Base-by-base conservation (phyloP, 2,797 vertebrate genomes). In the Pangasius mekongensis region DNA sequence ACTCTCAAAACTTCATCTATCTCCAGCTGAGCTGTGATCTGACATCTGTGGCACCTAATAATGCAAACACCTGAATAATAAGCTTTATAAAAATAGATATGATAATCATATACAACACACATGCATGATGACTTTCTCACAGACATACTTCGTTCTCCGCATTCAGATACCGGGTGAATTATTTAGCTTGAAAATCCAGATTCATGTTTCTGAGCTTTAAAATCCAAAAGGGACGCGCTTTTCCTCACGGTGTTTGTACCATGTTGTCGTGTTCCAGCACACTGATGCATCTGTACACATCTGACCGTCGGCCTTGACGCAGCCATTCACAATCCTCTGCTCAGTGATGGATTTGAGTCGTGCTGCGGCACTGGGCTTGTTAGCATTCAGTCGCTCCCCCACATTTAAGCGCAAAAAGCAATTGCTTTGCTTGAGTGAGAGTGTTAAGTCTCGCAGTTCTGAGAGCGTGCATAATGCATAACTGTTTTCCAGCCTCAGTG, bases 321-420 rank as follows among this genome's bases (percentile, higher is more conserved):
- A 62, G 36, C 84, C 56, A 43, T 77, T 86, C 36, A 52, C 49
- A 71, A n/a, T 81, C 64, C 71, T 47, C 30, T 74, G 83, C 56
- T 85, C 30, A 66, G 8, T 82, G 66, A 85, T 81, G 71, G 83
- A 62, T 74, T 47, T 30, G 85, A 90, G 87, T 91, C 36, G 66
- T 39, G 85, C 60, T 89, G 90, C 87, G 52, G 86, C 66, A 52
- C 86, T 90, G 87, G 92, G 90, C 89, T 93, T 92, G 85, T 91
- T 91, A 92, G 92, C 92, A 95, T 94, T 93, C 93, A 87, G 83
- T 87, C 56, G 27, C 89, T 87, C 67, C 49, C 62, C 74, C 89
- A 93, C 90, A 90, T 93, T 89, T 92, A 88, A 89, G 86, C 54
- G 86, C 89, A 91, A 91, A 93, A 94, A 93, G 89, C 77, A 90